phyloP scores from a whole-genome alignment of 2,113 vertebrate genomes.

The Catharus fuscescens region DNA sequence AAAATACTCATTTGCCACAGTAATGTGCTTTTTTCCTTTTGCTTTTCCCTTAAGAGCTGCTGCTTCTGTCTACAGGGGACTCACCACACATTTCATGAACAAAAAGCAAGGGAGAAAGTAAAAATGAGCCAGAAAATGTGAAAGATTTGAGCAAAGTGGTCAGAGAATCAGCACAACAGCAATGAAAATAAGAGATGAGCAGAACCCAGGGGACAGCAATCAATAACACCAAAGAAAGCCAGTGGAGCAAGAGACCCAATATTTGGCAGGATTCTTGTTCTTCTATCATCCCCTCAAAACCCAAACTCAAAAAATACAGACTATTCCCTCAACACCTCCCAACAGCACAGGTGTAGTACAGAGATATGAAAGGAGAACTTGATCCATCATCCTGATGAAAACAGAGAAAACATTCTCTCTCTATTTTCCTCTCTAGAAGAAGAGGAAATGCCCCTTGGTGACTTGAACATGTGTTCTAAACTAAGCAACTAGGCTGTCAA shows the following conservation, averaged over 20 bases:
- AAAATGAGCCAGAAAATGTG: neutral
- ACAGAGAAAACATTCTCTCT: neutral
- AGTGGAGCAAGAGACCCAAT: neutral
- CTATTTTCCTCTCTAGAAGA: neutral
- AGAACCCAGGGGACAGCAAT: neutral
- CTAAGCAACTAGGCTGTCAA: neutral
- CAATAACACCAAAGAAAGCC: neutral
- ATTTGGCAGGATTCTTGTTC: neutral
- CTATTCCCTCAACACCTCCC: neutral
- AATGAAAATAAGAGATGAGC: neutral
- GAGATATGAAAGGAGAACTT: neutral
- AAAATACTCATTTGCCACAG: neutral
- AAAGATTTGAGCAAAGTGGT: neutral
- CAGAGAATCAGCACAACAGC: neutral
- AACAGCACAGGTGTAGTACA: neutral
- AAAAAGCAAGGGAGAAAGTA: neutral
- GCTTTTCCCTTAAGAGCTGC: neutral
- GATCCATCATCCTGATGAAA: neutral
- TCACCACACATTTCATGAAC: rapidly evolving
- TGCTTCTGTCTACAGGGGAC: neutral
- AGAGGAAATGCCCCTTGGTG: neutral
- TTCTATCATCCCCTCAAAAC: neutral
- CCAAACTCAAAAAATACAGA: neutral
- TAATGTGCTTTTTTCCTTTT: neutral
- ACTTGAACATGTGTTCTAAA: neutral